Conservation (phyloP, 2,113 vertebrate species). For the Nipponia nippon region DNA sequence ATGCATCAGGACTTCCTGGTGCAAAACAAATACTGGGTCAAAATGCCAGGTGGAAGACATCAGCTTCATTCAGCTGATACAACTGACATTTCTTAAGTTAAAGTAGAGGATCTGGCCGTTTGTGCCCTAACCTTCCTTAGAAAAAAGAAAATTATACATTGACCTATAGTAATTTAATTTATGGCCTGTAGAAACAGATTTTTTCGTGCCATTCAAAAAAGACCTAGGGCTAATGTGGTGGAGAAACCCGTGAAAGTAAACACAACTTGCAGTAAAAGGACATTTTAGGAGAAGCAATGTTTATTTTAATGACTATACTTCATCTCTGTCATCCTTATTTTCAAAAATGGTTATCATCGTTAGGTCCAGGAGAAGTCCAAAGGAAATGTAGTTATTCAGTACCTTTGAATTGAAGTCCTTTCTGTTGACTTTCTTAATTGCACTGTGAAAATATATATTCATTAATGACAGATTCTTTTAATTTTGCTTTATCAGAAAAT, state of each 20-base stretch:
- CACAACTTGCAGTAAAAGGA: neutral
- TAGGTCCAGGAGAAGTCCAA: neutral
- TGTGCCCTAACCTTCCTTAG: neutral
- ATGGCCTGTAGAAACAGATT: neutral
- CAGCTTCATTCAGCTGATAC: neutral
- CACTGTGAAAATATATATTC: neutral
- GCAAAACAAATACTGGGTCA: neutral
- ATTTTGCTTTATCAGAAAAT: neutral
- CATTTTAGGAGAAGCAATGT: neutral
- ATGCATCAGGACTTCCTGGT: neutral
- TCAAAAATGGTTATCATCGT: neutral
- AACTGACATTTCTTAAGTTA: neutral
- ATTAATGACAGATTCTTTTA: neutral
- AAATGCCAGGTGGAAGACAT: neutral
- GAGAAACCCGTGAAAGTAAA: neutral
- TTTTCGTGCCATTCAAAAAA: neutral
- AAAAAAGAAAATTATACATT: neutral
- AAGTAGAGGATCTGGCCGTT: neutral
- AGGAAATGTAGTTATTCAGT: neutral
- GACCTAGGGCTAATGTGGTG: accelerated
- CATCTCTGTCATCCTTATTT: neutral
- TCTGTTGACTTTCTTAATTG: neutral
- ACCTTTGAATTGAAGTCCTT: neutral
- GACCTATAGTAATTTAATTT: neutral
- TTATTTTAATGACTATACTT: neutral